Base-by-base conservation (phyloP, 2,113 vertebrate genomes). In the Thamnaconus septentrionalis region DNA sequence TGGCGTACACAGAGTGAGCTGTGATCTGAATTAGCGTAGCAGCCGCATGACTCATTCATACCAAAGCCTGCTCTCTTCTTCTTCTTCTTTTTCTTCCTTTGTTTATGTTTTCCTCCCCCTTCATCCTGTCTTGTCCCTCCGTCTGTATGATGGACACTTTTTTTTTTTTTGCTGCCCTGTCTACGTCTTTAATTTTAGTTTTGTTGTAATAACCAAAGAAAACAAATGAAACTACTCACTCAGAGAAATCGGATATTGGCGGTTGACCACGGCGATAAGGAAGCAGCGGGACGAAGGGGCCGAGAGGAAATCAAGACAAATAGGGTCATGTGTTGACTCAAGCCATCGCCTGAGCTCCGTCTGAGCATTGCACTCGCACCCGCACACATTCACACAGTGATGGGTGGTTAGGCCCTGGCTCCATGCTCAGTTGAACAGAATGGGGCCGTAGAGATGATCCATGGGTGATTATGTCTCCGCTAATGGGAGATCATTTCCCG, bases 401-500 rank as follows among this genome's bases (percentile, higher is more conserved):
- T 80, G 77, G 80, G 80, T 85, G 76, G 74, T 88, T 87, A 85
- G 82, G 68, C 81, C 67, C 75, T 69, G 67, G 79, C 75, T 87
- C 80, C 72, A 87, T 88, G 85, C 84, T 89, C 89, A 87, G 87
- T 89, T 89, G 84, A 89, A 83, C 90, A 88, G 90, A 91, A 92
- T 89, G 86, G 83, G 84, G 85, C 87, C 82, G 86, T 90, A 89
- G 88, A 91, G 87, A 89, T 91, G 88, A 92, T 91, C 87, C 88
- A 91, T 92, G 85, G 90, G 86, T 91, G 90, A 90, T 91, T 89
- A 91, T 89, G 88, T 91, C 86, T 71, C 72, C 76, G 78, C 90
- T 92, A 91, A 91, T 91, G 87, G 90, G 83, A 83, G 88, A 91
- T 91, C 85, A 90, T 91, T 92, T 92, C 84, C 86, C 80, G 84